Evolutionary conservation across 2,797 vertebrate genomes (phyloP).

Genomic region (Oceanodroma leucorhoa): DNA sequence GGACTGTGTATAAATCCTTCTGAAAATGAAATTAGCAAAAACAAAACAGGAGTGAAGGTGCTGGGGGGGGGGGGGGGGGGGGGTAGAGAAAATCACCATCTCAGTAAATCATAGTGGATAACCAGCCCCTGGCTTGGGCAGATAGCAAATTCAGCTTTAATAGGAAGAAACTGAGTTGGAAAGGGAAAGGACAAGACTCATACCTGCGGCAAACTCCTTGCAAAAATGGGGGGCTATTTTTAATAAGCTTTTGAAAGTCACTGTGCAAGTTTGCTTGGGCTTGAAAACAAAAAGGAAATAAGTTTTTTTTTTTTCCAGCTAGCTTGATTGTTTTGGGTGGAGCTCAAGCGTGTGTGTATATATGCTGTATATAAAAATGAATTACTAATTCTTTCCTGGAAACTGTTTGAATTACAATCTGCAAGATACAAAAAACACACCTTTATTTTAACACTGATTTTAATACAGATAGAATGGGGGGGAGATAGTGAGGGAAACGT

Average conservation of each 20-base stretch:
- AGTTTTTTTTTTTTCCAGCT: conserved; percentile 56
- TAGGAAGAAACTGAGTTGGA: background rate
- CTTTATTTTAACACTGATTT: conserved; percentile 70
- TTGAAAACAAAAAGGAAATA: conserved; percentile 67
- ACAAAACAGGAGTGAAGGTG: conserved; percentile 31
- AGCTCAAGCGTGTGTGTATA: conserved; percentile 37
- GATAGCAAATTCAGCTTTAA: conserved; percentile 59
- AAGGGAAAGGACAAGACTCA: background rate
- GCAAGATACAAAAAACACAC: conserved; percentile 73
- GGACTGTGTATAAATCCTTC: conserved; percentile 54
- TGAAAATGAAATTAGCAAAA: conserved; percentile 64
- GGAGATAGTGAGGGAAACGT: background rate
- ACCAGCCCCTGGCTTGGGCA: conserved; percentile 37
- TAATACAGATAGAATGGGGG: conserved; percentile 34
- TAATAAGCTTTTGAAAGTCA: conserved; percentile 35
- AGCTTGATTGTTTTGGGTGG: conserved; percentile 61
- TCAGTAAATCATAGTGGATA: conserved; percentile 48
- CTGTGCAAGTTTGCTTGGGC: conserved; percentile 47
- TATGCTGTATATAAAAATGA: conserved; percentile 67
- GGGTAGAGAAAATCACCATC: background rate
- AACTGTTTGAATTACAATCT: conserved; percentile 80
- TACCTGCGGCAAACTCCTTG: conserved; percentile 32
- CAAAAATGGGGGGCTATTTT: conserved; percentile 14
- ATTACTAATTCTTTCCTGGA: conserved; percentile 77
- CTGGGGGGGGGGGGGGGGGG: background rate